Conservation (phyloP, 2,888 invertebrate species). For the Hermaeophaga mercurialis region DNA sequence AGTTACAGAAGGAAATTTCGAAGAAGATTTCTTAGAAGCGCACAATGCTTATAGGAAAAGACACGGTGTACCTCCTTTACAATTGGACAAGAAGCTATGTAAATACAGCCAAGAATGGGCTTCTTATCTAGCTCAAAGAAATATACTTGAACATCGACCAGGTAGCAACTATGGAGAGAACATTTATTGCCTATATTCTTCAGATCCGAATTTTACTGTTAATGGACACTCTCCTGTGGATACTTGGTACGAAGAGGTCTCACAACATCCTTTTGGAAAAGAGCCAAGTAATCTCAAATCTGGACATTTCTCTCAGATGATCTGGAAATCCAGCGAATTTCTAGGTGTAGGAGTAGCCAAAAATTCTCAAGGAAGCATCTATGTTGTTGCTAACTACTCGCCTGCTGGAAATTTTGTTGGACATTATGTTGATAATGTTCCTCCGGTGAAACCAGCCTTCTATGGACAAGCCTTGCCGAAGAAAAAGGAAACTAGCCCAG, state of each 20-base stretch:
- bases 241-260: conserved; percentile 76
- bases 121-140: conserved; percentile 67
- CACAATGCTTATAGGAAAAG: conserved; percentile 74
- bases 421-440: conserved; percentile 75
- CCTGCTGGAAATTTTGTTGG: conserved; percentile 89
- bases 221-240: conserved; percentile 75
- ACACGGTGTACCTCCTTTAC: conserved; percentile 73
- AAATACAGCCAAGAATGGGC: conserved; percentile 77
- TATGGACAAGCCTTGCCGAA: conserved; percentile 27
- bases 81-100: conserved; percentile 67
- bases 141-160: conserved; percentile 73
- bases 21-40: conserved; percentile 72
- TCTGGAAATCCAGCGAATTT: conserved; percentile 70
- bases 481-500: conserved; percentile 1
- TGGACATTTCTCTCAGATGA: conserved; percentile 76
- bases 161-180: conserved; percentile 84
- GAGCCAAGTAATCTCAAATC: conserved; percentile 66
- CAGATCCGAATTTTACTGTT: conserved; percentile 69
- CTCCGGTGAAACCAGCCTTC: conserved; percentile 56
- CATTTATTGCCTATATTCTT: conserved; percentile 77
- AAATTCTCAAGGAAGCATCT: conserved; percentile 74
- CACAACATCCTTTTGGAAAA: conserved; percentile 65
- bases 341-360: conserved; percentile 72
- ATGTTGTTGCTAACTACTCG: conserved; percentile 88
- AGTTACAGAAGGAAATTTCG: conserved; percentile 60